phyloP scores from a whole-genome alignment of 64 coral and sea anemone genomes.

The Porites australiensis region DNA sequence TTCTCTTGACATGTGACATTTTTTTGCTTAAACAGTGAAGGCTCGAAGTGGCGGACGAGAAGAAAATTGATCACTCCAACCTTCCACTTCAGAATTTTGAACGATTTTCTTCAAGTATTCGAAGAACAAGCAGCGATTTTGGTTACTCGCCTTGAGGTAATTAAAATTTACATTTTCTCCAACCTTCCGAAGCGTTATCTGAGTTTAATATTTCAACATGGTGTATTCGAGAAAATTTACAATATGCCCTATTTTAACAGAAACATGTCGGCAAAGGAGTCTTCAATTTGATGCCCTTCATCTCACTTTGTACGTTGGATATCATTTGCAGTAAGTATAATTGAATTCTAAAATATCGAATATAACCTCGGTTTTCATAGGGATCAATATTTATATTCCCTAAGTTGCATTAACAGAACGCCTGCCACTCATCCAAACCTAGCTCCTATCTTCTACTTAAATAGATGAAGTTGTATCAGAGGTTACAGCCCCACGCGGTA shows the following conservation, averaged over 20 bases:
- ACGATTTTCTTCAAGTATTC: constrained; percentile 84
- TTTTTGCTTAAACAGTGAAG: constrained; percentile 3
- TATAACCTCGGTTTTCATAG: no score
- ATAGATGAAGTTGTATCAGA: no score
- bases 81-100: constrained; percentile 89
- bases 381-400: no score
- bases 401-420: no score
- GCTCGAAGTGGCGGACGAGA: constrained; percentile 68
- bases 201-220: no score
- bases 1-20: background rate
- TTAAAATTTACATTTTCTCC: background rate
- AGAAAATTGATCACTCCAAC: constrained; percentile 79
- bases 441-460: no score
- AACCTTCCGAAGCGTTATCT: no score
- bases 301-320: background rate
- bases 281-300: background rate
- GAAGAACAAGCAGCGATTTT: constrained; percentile 72
- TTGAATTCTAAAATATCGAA: no score
- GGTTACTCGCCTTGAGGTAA: constrained; percentile 64
- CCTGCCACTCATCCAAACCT: no score
- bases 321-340: background rate
- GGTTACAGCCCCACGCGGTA: no score
- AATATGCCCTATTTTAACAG: background rate
- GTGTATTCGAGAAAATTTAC: no score
- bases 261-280: background rate